Evolutionary conservation across 2,888 invertebrate genomes (phyloP), one percentile per base, ranked within the genome.

Genomic region (Melipona bicolor): DNA sequence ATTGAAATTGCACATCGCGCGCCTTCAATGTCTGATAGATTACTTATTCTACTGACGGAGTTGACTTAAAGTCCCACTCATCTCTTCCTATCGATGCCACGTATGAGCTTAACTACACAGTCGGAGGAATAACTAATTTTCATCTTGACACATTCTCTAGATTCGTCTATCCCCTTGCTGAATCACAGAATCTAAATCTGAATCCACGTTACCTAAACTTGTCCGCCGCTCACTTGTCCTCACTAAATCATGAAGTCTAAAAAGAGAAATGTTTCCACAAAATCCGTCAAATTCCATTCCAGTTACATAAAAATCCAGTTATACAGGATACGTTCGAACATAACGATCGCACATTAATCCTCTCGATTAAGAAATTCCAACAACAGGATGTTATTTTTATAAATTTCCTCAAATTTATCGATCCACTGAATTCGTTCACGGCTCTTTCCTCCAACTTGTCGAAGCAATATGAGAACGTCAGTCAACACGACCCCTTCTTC

Each of bases 1-100:
- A 72, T 54, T 32, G 62, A 50, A 62, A 62, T 62, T 32, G 71
- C 43, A 24, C 59, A 59, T 43, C 59, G 72, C 61, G 61, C 62
- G 50, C n/a, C 54, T 52, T 2, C 67, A 2, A 21, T 27, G 52
- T 52, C 43, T 59, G 13, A 13, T 9, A 27, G 27, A 27, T n/a
- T 62, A 62, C 50, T 50, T 21, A 72, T 62, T 50, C 72, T 27
- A 72, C 62, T 32, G 50, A 50, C 50, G 15, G 50, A 27, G 27
- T 19, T 72, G 49, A 5, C n/a, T 54, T 61, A 27, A 43, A 27
- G 24, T 27, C 24, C 9, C 27, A 21, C 21, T 50, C 32, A n/a
- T 21, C 32, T 21, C 50, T 32, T n/a, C 43, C 4, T 59, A 59
- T 59, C 72, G 49, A 62, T 32, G 27, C 27, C 15, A 27, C 27